Base-by-base conservation (phyloP, 2,113 vertebrate species). In the Hucho hucho region DNA sequence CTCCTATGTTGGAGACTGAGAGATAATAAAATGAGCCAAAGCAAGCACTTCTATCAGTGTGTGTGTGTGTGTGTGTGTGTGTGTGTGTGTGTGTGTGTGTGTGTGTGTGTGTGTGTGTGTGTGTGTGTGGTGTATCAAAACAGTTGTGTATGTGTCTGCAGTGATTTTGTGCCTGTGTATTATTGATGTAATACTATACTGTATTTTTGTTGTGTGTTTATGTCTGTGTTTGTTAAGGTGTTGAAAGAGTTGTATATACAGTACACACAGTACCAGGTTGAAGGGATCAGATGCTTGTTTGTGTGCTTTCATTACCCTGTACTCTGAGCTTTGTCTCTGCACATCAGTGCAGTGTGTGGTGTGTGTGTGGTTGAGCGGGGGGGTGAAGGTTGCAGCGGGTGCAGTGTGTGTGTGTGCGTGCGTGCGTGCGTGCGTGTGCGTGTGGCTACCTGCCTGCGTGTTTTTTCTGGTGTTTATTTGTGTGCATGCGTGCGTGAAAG, bases 71-170 rank as follows among this genome's bases (percentile, higher is more conserved):
- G 29, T 29, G 29, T 29, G 29, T 29, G 29, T 29, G 29, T 29
- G 29, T 29, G 29, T 28, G 28, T 28, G 28, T 28, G 28, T 28
- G 28, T 26, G 25, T 26, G 25, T 26, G 25, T 26, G 25, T 26
- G 25, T 26, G 25, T 26, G 25, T 26, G 25, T 67, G 68, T 43
- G 73, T 79, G 68, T 70, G 72, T 75, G 46, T 28, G 28, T 28
- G 28, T 28, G 28, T 28, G 28, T 28, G 28, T 28, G 28, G 32
- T 32, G 32, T 32, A 71, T 53, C 46, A 24, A 32, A 32, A 32
- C 32, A 32, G 32, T 32, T 7, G 32, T 37, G 32, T 37, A 37
- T 9, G 2, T 37, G 37, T 37, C 37, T 37, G 37, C 7, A 9
- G 6, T 37, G 37, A 37, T 2, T 9, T 9, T 37, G 7, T 1